Percentiles rank a stretch among this genome's conserved stretches.
These are phyloP conservation scores for Otolemur crassicaudatus DNA, from an alignment of 2,797 vertebrate species.

Conservation along the genomic window DNA sequence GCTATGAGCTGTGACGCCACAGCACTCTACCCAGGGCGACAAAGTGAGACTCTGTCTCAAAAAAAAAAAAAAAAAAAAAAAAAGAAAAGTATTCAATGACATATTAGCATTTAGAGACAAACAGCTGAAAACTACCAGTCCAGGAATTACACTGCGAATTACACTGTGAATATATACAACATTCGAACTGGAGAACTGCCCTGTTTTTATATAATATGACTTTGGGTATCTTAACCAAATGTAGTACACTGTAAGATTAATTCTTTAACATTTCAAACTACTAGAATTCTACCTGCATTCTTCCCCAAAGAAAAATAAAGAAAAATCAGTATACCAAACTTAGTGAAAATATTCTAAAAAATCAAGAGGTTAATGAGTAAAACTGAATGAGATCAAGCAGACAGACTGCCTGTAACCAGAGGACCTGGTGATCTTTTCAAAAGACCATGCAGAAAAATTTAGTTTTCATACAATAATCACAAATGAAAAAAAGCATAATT, in stretches of 20 bases:
- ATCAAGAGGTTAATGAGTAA: background rate
- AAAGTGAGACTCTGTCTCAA: too few species aligned
- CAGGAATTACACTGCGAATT: background rate
- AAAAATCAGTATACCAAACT: constrained; percentile 20
- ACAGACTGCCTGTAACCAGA: background rate
- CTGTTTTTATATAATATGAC: background rate
- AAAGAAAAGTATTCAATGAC: constrained; percentile 38
- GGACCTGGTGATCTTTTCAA: background rate
- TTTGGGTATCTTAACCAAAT: background rate
- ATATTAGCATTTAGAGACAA: background rate
- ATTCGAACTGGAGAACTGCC: background rate
- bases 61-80: too few species aligned
- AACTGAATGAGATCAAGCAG: constrained; percentile 6
- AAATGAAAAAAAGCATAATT: background rate
- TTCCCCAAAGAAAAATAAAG: background rate
- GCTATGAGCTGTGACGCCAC: too few species aligned
- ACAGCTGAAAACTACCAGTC: background rate
- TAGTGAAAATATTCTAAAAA: constrained; percentile 25
- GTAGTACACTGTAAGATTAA: background rate
- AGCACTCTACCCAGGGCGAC: too few species aligned
- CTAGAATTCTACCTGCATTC: background rate
- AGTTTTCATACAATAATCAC: background rate
- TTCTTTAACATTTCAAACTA: constrained; percentile 24
- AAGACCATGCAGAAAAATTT: background rate
- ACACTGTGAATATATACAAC: constrained; percentile 14